Base-by-base conservation (phyloP, 2,113 vertebrate species). In the Gambusia holbrooki region DNA sequence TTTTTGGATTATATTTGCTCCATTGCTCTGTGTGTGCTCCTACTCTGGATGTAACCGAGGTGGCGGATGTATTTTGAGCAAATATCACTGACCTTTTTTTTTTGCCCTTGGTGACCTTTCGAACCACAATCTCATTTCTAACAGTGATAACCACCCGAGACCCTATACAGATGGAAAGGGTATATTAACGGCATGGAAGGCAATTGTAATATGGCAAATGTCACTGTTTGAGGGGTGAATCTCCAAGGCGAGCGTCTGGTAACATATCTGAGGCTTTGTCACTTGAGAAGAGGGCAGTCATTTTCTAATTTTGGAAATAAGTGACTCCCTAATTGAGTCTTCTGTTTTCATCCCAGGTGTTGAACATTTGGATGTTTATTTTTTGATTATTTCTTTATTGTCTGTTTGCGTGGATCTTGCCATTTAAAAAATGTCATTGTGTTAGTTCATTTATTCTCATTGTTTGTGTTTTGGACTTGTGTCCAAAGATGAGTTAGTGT, bases 71-170 rank as follows among this genome's bases (percentile, higher is more conserved):
- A 82, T 80, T 89, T 79, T 27, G 51, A 88, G 69, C 65, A 89
- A 88, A 89, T 70, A 77, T 33, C 73, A 17, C 69, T 81, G 78
- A 86, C 81, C 85, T 89, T 89, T 87, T 61, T 87, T 61, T 35
- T 32, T 68, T 78, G 69, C 73, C 79, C 81, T 78, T 67, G 48
- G 35, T 74, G 68, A 70, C 74, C 85, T 87, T 87, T 90, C 69
- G 86, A 82, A 85, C 79, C 42, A 29, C 74, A 72, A 88, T 80
- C 65, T 69, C 79, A 74, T 83, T 79, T 81, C 79, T 72, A 75
- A 63, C 75, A 72, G 66, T 42, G 63, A 83, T 73, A 81, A 79
- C 81, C 87, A 87, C 80, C 86, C 69, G 81, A 80, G 84, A 84
- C 82, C 69, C 71, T 45, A 29, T n/a, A 42, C 33, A 37, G 79